Evolutionary conservation across 2,113 vertebrate species (phyloP).

Genomic region (Ginglymostoma cirratum): DNA sequence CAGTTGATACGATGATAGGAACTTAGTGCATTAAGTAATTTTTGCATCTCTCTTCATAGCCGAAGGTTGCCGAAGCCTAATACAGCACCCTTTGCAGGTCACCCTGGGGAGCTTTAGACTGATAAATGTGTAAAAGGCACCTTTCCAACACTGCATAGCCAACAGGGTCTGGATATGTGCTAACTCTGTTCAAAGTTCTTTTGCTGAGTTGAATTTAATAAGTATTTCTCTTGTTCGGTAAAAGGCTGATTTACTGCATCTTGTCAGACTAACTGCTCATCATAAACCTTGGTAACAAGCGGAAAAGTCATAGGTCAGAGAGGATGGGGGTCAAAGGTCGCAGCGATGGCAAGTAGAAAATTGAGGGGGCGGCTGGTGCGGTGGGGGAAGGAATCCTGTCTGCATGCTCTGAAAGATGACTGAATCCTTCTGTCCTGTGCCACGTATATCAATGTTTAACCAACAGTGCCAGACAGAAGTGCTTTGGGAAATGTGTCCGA

Average conservation of each 20-base stretch:
- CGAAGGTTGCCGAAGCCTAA: not conserved
- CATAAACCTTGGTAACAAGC: not conserved
- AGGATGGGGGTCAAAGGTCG: slow-evolving; percentile 1
- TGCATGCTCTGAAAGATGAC: not conserved
- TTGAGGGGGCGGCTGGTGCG: not conserved
- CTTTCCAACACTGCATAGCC: not conserved
- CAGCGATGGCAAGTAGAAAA: not conserved
- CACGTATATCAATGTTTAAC: not conserved
- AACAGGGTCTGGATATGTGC: not conserved
- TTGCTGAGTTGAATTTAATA: slow-evolving; percentile 25
- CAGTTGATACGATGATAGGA: not conserved
- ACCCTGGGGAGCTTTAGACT: not conserved
- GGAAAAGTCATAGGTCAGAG: not conserved
- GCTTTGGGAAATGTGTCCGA: not conserved
- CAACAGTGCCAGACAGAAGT: not conserved
- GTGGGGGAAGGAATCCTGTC: not conserved
- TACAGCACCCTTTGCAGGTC: too few species aligned
- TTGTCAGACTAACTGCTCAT: not conserved
- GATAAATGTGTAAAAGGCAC: not conserved
- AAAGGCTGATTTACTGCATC: slow-evolving; percentile 1
- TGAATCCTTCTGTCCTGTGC: not conserved
- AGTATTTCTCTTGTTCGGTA: not conserved
- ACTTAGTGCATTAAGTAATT: not conserved
- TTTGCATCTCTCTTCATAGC: not conserved
- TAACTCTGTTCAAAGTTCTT: not conserved